A percentile compares a stretch with the other conserved stretches of the same genome.
Evolutionary conservation across 2,797 vertebrate genomes (phyloP).

Genomic region (Phrynocephalus forsythii): DNA sequence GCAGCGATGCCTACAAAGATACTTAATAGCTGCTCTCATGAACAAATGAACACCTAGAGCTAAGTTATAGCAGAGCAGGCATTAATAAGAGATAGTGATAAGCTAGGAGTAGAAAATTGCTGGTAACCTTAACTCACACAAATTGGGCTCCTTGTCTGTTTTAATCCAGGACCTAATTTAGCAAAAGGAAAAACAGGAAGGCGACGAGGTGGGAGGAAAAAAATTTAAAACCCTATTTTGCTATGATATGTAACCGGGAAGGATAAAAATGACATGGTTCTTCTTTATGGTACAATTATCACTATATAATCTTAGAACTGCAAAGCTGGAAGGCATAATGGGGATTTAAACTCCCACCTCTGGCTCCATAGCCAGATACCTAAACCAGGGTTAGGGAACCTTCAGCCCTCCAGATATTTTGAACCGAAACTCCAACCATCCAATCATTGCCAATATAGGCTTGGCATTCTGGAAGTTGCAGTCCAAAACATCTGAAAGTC

Average conservation of each 20-base stretch:
- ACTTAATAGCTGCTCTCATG: conserved; percentile 68
- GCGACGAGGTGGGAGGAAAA: conserved; percentile 42
- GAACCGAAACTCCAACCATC: too few species aligned
- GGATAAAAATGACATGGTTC: not conserved
- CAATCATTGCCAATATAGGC: too few species aligned
- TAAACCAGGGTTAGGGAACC: too few species aligned
- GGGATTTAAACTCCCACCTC: too few species aligned
- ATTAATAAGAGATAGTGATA: conserved; percentile 61
- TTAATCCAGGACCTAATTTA: not conserved
- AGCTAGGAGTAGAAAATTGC: conserved; percentile 58
- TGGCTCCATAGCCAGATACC: too few species aligned
- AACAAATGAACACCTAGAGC: conserved; percentile 67
- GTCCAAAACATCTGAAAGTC: too few species aligned
- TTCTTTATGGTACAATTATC: not conserved
- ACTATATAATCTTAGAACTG: not conserved
- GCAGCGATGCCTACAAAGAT: conserved; percentile 68
- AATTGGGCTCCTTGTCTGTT: conserved; percentile 50
- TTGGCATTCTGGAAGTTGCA: too few species aligned
- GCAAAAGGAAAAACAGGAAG: not conserved
- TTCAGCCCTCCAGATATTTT: too few species aligned
- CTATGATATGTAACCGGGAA: not conserved
- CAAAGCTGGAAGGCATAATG: too few species aligned
- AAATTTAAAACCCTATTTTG: conserved; percentile 55
- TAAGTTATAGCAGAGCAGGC: conserved; percentile 63
- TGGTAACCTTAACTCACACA: conserved; percentile 51